Conservation (phyloP, 37 sponge, comb jelly and placozoan species). For the Agelas oroides region DNA sequence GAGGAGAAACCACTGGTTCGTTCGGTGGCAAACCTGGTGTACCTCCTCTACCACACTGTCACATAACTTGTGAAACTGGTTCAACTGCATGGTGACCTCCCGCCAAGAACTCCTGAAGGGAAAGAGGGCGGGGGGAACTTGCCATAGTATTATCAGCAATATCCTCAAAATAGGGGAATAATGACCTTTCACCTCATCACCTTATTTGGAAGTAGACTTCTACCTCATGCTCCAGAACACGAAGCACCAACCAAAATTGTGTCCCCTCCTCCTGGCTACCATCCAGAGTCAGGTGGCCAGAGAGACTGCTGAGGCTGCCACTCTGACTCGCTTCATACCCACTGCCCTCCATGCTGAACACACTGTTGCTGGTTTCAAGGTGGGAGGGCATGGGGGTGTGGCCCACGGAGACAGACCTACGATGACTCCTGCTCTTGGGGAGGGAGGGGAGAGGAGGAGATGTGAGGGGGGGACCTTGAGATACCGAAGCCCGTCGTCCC, state of each 20-base stretch:
- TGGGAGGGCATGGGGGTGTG: not conserved
- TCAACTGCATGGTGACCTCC: not conserved
- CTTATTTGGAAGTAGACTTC: conserved; percentile 63
- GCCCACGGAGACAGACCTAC: conserved; percentile 34
- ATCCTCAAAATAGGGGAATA: too few relatives aligned
- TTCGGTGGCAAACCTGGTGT: conserved; percentile 8
- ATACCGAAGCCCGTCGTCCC: too few relatives aligned
- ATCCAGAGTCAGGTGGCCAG: not conserved
- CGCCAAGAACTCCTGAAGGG: conserved; percentile 9
- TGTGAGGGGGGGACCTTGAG: too few relatives aligned
- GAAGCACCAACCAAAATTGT: too few relatives aligned
- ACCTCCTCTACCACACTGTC: not conserved
- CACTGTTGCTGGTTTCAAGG: not conserved
- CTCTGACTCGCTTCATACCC: conserved; percentile 35
- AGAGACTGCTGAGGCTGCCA: conserved; percentile 14
- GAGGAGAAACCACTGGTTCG: conserved; percentile 66
- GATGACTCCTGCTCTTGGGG: conserved; percentile 11
- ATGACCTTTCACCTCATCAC: too few relatives aligned
- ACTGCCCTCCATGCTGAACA: not conserved
- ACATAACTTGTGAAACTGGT: not conserved
- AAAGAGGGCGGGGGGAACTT: not conserved
- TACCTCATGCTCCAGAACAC: conserved; percentile 38
- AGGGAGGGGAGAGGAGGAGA: not conserved
- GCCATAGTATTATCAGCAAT: not conserved
- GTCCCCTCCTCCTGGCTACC: too few relatives aligned